These are phyloP conservation scores for Falco columbarius DNA, from an alignment of 2,797 vertebrate genomes.

Conservation along the genomic window DNA sequence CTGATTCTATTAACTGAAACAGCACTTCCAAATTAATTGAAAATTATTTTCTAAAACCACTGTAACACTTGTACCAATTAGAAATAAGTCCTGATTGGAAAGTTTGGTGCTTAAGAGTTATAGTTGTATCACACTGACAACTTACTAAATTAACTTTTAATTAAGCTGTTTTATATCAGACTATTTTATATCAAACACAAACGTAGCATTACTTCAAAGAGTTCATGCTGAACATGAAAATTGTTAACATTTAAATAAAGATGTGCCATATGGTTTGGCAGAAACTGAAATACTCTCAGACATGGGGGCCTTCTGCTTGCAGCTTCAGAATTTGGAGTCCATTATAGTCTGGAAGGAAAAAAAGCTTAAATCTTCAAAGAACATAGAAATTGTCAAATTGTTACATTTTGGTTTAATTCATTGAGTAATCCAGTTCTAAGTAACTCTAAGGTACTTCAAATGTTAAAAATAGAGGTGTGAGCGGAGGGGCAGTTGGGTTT, in stretches of 20 bases:
- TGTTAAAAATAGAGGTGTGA: background rate
- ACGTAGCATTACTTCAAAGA: conserved; percentile 34
- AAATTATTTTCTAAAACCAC: conserved; percentile 24
- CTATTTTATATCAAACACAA: conserved; percentile 39
- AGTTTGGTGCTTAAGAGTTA: conserved; percentile 3
- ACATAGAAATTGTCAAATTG: background rate
- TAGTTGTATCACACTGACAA: background rate
- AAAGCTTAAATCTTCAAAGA: background rate
- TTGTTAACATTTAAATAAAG: conserved; percentile 23
- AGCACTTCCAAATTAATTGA: background rate
- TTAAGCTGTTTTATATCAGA: conserved; percentile 30
- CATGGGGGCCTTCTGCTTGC: background rate
- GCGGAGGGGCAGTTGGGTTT: background rate
- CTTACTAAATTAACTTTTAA: conserved; percentile 38
- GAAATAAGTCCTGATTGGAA: conserved; percentile 15
- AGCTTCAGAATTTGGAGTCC: background rate
- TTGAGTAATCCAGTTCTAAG: background rate
- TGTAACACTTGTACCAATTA: background rate
- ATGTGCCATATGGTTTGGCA: conserved; percentile 5
- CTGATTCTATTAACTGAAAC: background rate
- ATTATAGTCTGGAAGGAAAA: background rate
- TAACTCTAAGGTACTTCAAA: background rate
- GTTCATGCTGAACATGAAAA: conserved; percentile 5
- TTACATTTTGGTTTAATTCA: background rate
- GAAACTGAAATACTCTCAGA: background rate